Evolutionary conservation across 2,888 invertebrate species (phyloP).

Genomic region (Tryphoninae sp.): DNA sequence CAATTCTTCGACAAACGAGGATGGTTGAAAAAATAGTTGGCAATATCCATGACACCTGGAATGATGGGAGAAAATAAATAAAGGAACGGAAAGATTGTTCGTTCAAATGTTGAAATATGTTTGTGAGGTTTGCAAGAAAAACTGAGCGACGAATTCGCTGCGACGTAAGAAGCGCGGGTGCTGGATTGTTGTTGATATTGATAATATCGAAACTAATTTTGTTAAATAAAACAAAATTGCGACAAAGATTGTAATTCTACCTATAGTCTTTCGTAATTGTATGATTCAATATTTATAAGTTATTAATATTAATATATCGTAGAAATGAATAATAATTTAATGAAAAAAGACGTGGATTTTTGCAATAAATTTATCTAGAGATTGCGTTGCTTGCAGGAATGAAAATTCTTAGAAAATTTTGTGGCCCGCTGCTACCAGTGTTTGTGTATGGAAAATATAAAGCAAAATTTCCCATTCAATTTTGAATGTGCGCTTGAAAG

Average conservation of each 20-base stretch:
- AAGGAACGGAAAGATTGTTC: not conserved
- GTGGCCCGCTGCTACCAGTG: too few relatives aligned
- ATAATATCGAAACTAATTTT: not conserved
- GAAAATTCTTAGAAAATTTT: too few relatives aligned
- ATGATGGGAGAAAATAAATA: not conserved
- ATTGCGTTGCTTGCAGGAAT: too few relatives aligned
- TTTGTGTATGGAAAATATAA: too few relatives aligned
- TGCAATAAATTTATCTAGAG: too few relatives aligned
- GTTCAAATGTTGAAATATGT: not conserved
- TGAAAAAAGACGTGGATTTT: too few relatives aligned
- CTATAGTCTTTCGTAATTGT: slow-evolving; percentile 12
- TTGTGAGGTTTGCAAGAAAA: not conserved
- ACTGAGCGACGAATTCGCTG: too few relatives aligned
- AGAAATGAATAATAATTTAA: not conserved
- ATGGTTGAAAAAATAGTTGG: slow-evolving; percentile 73
- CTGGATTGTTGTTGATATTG: not conserved
- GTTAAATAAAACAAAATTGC: not conserved
- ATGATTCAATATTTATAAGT: not conserved
- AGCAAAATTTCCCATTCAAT: too few relatives aligned
- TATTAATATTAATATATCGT: slow-evolving; percentile 21
- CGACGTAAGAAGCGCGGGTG: too few relatives aligned
- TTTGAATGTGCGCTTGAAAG: too few relatives aligned
- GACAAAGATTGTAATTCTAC: not conserved
- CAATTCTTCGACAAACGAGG: slow-evolving; percentile 71
- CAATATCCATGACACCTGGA: not conserved